These are phyloP conservation scores for Lucilia sericata DNA, from an alignment of 1,140 invertebrate genomes.

Conservation along the genomic window DNA sequence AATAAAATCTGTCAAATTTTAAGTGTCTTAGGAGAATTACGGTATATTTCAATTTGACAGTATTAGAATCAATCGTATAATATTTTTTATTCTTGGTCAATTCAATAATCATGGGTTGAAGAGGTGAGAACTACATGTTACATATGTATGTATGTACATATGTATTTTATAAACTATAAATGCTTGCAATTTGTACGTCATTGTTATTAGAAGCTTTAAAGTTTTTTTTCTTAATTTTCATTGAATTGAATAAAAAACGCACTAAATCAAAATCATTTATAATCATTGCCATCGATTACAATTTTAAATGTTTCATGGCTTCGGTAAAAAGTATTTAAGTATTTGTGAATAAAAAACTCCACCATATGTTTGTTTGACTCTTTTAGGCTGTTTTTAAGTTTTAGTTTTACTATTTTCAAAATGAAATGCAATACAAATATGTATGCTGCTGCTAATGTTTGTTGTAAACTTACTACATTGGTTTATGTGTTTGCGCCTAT, in stretches of 20 bases:
- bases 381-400: conserved; percentile 9
- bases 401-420: background rate
- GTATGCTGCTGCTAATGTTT: background rate
- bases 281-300: conserved; percentile 12
- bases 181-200: too few relatives aligned
- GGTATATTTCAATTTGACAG: too few relatives aligned
- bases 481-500: conserved; percentile 22
- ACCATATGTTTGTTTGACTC: conserved; percentile 12
- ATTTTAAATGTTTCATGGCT: conserved; percentile 21
- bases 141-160: too few relatives aligned
- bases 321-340: background rate
- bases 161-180: too few relatives aligned
- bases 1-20: too few relatives aligned
- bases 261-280: conserved; percentile 23
- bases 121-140: too few relatives aligned
- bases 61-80: too few relatives aligned
- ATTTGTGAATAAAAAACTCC: background rate
- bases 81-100: too few relatives aligned
- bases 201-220: too few relatives aligned
- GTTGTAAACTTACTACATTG: background rate
- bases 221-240: background rate
- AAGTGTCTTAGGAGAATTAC: too few relatives aligned
- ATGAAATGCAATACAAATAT: background rate
- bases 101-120: too few relatives aligned
- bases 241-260: background rate